phyloP scores from a whole-genome alignment of 2,797 vertebrate genomes.

The Sylvilagus floridanus region DNA sequence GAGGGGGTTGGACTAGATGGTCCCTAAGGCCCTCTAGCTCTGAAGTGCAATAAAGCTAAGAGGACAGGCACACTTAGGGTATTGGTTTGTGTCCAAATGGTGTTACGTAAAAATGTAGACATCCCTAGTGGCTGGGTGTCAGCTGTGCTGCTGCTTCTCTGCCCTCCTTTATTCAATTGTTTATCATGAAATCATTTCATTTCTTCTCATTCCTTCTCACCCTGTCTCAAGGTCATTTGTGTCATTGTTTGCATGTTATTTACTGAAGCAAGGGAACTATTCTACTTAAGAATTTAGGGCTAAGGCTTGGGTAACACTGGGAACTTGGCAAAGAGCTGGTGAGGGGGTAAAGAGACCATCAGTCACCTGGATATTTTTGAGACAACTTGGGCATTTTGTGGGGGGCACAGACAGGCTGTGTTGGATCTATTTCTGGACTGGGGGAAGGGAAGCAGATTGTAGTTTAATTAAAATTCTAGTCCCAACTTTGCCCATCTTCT shows the following conservation, averaged over 20 bases:
- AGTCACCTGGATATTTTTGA: slow-evolving; percentile 53
- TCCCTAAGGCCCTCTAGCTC: slow-evolving; percentile 29
- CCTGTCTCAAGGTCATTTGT: slow-evolving; percentile 63
- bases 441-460: slow-evolving; percentile 84
- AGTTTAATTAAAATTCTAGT: slow-evolving; percentile 91
- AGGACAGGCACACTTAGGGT: slow-evolving; percentile 5
- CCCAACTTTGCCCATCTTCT: slow-evolving; percentile 88
- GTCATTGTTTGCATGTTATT: background rate
- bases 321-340: background rate
- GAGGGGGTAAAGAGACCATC: background rate
- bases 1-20: slow-evolving; percentile 42
- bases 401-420: slow-evolving; percentile 58
- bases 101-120: slow-evolving; percentile 51
- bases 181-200: slow-evolving; percentile 54
- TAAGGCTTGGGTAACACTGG: background rate
- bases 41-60: slow-evolving; percentile 69
- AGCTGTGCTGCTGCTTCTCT: slow-evolving; percentile 4
- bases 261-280: background rate
- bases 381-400: slow-evolving; percentile 75
- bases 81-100: slow-evolving; percentile 66
- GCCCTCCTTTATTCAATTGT: slow-evolving; percentile 24
- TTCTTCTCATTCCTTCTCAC: slow-evolving; percentile 52
- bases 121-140: slow-evolving; percentile 54
- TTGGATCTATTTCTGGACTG: slow-evolving; percentile 74
- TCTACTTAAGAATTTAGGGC: background rate